These are phyloP conservation scores for Cyprinodon diabolis DNA, from an alignment of 2,797 vertebrate species.

Conservation along the genomic window DNA sequence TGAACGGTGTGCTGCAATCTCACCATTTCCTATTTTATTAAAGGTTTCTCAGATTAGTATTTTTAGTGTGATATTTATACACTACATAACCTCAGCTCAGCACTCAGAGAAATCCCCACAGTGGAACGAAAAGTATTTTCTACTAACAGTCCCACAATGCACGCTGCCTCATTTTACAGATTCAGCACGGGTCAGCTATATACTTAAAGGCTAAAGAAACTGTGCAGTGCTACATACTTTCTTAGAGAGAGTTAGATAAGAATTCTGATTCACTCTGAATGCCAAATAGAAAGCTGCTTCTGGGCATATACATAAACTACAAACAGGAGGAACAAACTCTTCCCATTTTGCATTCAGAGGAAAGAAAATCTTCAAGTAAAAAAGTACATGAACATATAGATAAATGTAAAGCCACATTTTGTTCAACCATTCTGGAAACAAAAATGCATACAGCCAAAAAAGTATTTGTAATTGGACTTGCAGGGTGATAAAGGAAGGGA, in stretches of 20 bases:
- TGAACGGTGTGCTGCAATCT: slow-evolving; percentile 20
- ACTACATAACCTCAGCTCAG: neutral
- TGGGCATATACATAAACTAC: neutral
- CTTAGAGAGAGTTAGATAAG: slow-evolving; percentile 6
- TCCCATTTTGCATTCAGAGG: neutral
- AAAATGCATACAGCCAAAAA: neutral
- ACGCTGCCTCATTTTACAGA: slow-evolving; percentile 16
- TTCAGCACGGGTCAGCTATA: slow-evolving; percentile 25
- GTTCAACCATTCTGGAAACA: neutral
- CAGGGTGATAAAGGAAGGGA: neutral
- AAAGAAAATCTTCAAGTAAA: neutral
- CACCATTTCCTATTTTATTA: slow-evolving; percentile 25
- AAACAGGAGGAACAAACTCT: slow-evolving; percentile 7
- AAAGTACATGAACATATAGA: neutral
- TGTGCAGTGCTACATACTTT: slow-evolving; percentile 5
- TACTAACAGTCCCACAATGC: slow-evolving; percentile 4
- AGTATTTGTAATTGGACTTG: neutral
- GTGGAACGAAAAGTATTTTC: slow-evolving; percentile 9
- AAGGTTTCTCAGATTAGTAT: slow-evolving; percentile 27
- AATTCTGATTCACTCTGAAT: slow-evolving; percentile 16
- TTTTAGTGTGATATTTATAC: slow-evolving; percentile 22
- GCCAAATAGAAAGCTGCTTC: slow-evolving; percentile 18
- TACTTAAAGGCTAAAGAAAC: slow-evolving; percentile 27
- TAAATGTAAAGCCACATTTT: neutral
- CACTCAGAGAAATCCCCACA: slow-evolving; percentile 11